Evolutionary conservation across 2,113 vertebrate genomes (phyloP).

Genomic region (Trogon melanurus): DNA sequence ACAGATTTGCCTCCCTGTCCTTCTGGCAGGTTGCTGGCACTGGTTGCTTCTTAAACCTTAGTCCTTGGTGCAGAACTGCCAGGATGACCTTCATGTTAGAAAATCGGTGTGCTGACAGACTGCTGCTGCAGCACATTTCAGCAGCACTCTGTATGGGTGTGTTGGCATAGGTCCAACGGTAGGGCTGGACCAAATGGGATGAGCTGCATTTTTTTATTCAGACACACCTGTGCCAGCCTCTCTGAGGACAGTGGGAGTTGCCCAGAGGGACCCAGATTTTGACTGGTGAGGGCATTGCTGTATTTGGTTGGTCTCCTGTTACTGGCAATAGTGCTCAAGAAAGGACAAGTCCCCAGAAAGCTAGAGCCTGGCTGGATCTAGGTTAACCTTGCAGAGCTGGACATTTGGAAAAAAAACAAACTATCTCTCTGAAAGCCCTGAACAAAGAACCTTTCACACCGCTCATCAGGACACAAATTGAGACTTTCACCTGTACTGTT

Average conservation of each 20-base stretch:
- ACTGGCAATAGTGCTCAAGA: background rate
- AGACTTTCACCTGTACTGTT: background rate
- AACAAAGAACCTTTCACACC: background rate
- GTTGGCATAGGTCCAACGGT: background rate
- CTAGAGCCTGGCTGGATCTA: background rate
- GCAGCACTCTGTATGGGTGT: background rate
- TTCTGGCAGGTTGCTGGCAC: background rate
- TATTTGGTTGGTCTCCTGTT: background rate
- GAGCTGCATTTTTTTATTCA: background rate
- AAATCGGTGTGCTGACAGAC: background rate
- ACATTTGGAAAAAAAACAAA: background rate
- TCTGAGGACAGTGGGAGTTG: background rate
- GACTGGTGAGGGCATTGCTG: background rate
- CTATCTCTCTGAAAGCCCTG: background rate
- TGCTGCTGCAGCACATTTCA: constrained; percentile 36
- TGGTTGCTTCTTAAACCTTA: constrained; percentile 26
- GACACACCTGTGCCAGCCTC: background rate
- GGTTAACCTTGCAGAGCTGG: background rate
- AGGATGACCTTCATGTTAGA: constrained; percentile 22
- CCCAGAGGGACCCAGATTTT: background rate
- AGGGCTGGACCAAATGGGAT: constrained; percentile 18
- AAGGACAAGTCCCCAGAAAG: background rate
- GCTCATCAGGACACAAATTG: background rate
- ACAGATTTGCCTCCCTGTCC: background rate
- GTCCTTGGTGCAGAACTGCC: background rate